These are phyloP conservation scores for Arctopsyche grandis DNA, from an alignment of 1,140 invertebrate genomes.

Conservation along the genomic window DNA sequence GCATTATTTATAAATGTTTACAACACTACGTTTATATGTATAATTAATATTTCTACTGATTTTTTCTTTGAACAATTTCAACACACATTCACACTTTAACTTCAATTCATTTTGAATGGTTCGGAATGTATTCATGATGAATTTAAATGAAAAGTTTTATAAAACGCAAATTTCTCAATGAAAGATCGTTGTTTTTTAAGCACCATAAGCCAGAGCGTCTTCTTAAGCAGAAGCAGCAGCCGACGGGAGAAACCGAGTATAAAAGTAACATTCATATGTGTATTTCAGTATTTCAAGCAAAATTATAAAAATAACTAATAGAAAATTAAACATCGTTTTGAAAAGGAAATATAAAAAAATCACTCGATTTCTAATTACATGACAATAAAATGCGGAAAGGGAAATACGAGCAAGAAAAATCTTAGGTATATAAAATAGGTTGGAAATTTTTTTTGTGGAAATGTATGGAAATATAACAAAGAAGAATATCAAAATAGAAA, in stretches of 20 bases:
- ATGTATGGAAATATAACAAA: neutral
- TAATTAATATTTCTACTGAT: too few relatives aligned
- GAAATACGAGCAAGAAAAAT: conserved; percentile 6
- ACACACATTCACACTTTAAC: too few relatives aligned
- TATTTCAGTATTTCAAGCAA: conserved; percentile 36
- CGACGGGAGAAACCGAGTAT: conserved; percentile 52
- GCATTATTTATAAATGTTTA: too few relatives aligned
- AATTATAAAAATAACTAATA: conserved; percentile 33
- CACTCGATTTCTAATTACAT: conserved; percentile 23
- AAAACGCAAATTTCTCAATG: too few relatives aligned
- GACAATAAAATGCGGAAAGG: conserved; percentile 30
- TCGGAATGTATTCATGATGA: too few relatives aligned
- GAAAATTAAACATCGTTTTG: neutral
- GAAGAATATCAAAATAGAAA: neutral
- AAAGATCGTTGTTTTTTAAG: neutral
- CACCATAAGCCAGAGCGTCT: conserved; percentile 43
- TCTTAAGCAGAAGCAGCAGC: conserved; percentile 48
- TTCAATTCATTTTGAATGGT: too few relatives aligned
- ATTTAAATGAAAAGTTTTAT: too few relatives aligned
- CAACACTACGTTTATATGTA: too few relatives aligned
- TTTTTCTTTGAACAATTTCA: too few relatives aligned
- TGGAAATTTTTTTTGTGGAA: conserved; percentile 6
- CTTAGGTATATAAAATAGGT: neutral
- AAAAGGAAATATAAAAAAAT: neutral
- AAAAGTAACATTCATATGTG: conserved; percentile 51